Evolutionary conservation across 2,888 invertebrate species (phyloP), one percentile per base, ranked within the genome.

Genomic region (Euplagia quadripunctaria): DNA sequence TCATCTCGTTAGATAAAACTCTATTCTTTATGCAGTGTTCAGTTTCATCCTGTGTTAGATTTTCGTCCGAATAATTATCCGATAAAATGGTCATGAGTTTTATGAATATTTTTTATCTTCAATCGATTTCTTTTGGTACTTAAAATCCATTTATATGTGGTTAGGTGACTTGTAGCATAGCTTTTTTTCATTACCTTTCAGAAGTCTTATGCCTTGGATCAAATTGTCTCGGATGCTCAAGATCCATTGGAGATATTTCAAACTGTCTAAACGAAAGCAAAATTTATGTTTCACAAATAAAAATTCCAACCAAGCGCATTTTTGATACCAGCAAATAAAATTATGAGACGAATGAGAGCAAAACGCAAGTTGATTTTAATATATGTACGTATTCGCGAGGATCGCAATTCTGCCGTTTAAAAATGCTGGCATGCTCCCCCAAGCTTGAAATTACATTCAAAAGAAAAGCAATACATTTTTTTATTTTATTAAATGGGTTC

Each of bases 321-420:
- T 87, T 87, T 86, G 83, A 87, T 83, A 81, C 87, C 76, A 82
- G 87, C 85, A 92, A 93, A 94, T 91, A 89, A 89, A 92, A 93
- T 94, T 94, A 92, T 89, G 90, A 93, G 93, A 95, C 88, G 93
- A 92, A 95, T 95, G 94, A 94, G 89, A 90, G 86, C 88, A 89
- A 91, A 94, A 94, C 90, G 86, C 89, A 89, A 91, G 87, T 89
- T 92, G 94, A 94, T 92, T 90, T 89, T 90, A 89, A 92, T 92
- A 91, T 85, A 89, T 89, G 88, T 88, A 89, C 86, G 87, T 86
- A 88, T 87, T 85, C 84, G 85, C 83, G 84, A 81, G 86, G 84
- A 87, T 88, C 83, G 91, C 89, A 88, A 88, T 88, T 85, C 86
- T 83, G 84, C 84, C 82, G 82, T 85, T 88, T 88, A 87, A 91